Percentiles rank a stretch among this genome's conserved stretches.
Evolutionary conservation across 1,140 invertebrate genomes (phyloP).

Genomic region (Zophobas atratus): DNA sequence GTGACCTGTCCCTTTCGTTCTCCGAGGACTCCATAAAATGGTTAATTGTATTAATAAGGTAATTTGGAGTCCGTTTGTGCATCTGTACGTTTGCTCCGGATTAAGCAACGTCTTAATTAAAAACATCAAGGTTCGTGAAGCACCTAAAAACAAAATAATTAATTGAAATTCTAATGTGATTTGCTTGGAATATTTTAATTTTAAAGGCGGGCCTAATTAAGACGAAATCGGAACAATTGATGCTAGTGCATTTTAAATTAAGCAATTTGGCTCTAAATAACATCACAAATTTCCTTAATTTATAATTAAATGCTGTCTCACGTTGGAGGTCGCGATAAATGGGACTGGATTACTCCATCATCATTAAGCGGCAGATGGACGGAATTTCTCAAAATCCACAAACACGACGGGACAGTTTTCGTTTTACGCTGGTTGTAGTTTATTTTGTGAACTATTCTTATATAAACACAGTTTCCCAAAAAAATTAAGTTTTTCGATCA

Average conservation of each 20-base stretch:
- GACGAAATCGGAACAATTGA: conserved; percentile 34
- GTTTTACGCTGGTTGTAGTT: neutral
- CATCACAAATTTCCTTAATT: conserved; percentile 36
- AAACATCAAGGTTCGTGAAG: conserved; percentile 42
- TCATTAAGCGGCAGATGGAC: neutral
- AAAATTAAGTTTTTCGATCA: neutral
- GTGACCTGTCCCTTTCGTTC: neutral
- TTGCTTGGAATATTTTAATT: conserved; percentile 38
- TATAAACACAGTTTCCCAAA: no score
- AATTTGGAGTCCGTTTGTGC: conserved; percentile 37
- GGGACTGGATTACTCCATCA: neutral
- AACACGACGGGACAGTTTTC: neutral
- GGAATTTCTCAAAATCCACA: no score
- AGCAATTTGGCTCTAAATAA: conserved; percentile 42
- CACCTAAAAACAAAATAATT: conserved; percentile 40
- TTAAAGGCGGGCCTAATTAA: conserved; percentile 33
- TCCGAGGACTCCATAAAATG: neutral
- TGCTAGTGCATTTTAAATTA: conserved; percentile 41
- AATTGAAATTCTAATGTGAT: conserved; percentile 43
- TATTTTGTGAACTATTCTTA: neutral
- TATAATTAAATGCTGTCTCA: conserved; percentile 33
- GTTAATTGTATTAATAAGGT: conserved; percentile 39
- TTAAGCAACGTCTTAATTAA: conserved; percentile 40
- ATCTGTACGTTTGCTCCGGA: conserved; percentile 29
- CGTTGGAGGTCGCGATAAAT: conserved; percentile 30